Evolutionary conservation across 1,140 invertebrate genomes (phyloP), one percentile per base, ranked within the genome.

Genomic region (Aphelinus certus): DNA sequence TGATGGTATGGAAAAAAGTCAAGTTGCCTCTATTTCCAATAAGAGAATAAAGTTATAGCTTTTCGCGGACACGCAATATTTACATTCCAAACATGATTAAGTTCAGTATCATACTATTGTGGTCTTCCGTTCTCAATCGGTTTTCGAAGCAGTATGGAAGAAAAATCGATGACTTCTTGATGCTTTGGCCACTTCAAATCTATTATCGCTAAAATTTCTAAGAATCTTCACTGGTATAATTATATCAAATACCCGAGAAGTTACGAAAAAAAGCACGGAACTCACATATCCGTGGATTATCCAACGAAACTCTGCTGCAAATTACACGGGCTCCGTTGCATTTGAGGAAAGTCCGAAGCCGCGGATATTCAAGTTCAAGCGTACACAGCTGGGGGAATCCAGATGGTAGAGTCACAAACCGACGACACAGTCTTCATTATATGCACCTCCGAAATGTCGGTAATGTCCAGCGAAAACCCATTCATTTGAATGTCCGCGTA

Each of bases 311-410:
- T 26, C 26, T 55, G 42, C n/a, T 10, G 26, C 2, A 4, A 43
- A 55, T 66, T 10, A 10, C 7, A 6, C 7, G 1, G 0, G 49
- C 2, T n/a, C 10, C 43, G 42, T 53, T 7, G 3, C 43, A 2
- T 7, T 46, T 48, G 46, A 42, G 49, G 51, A 56, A 69, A 69
- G 56, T 53, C 51, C 51, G 51, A 53, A 1, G 47, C 56, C 9
- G 4, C 47, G 5, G 26, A 26, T 48, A 7, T 69, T 51, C 68
- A 61, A 70, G 57, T 61, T 70, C 68, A 61, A 70, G 68, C 49
- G 43, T 70, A 49, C 7, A 46, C 49, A 4, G 2, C 57, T 26
- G 68, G 5, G 9, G 61, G 51, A 10, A 26, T 61, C 26, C 26
- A 26, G 26, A 26, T 26, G 26, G 26, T 26, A 26, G 26, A 26